These are phyloP conservation scores for Galerucella pusilla DNA, from an alignment of 2,888 invertebrate species.

Conservation along the genomic window DNA sequence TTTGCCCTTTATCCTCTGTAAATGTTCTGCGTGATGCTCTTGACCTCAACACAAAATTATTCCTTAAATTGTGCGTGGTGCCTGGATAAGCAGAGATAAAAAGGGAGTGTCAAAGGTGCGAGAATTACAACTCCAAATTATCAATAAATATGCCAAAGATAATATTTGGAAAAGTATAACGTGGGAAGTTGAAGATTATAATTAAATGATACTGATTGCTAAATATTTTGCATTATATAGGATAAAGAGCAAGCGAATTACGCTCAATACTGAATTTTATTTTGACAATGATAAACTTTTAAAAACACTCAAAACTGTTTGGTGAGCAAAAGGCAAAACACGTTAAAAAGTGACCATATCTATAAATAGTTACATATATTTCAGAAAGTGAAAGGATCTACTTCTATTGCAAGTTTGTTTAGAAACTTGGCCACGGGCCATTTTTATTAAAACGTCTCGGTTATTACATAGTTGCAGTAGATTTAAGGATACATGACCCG, in stretches of 20 bases:
- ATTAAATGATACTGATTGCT: not conserved
- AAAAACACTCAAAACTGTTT: not conserved
- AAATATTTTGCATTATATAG: too few relatives aligned
- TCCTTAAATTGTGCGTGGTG: not conserved
- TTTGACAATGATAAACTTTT: too few relatives aligned
- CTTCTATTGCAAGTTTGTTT: constrained; percentile 1
- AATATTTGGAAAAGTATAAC: not conserved
- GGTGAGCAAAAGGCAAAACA: not conserved
- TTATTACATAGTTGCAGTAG: not conserved
- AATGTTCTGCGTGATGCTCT: not conserved
- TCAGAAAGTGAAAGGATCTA: not conserved
- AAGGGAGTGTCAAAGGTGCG: not conserved
- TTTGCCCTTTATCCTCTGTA: constrained; percentile 7
- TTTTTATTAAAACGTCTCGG: not conserved
- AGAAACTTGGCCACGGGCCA: constrained; percentile 4
- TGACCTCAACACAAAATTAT: constrained; percentile 4
- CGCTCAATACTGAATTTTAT: too few relatives aligned
- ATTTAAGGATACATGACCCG: not conserved
- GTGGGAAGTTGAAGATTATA: not conserved
- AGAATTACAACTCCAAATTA: not conserved
- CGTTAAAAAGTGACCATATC: not conserved
- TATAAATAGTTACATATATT: constrained; percentile 4
- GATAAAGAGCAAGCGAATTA: too few relatives aligned
- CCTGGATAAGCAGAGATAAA: constrained; percentile 6
- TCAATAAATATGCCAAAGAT: not conserved